Evolutionary conservation across 1,140 invertebrate genomes (phyloP), one percentile per base, ranked within the genome.

Genomic region (Drosophila funebris): DNA sequence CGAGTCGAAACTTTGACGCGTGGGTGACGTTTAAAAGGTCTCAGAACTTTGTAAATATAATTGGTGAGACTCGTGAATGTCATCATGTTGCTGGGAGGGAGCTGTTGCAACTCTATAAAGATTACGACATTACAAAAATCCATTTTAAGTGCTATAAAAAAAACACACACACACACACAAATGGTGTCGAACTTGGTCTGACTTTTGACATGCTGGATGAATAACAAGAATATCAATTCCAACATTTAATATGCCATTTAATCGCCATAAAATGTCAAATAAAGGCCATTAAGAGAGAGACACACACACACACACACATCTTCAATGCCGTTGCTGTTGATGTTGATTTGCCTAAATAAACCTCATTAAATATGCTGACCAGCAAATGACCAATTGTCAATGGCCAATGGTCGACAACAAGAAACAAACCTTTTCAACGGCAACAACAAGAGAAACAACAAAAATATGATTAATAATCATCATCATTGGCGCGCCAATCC

Each of bases 221-320:
- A 63, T 14, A 13, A 9, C 13, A 20, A 48, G 33, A 50, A 37
- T 60, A 31, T 67, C 52, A 16, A 13, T n/a, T 50, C 22, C 22
- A 33, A 44, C 48, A 27, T 57, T 88, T 88, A 82, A 61, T 69
- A 69, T 61, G 56, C 54, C 39, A 69, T 69, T 73, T 46, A 87
- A 82, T 69, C 82, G 36, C 78, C 62, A 87, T 85, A 72, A 87
- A 82, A 79, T 87, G 82, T 88, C 83, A 87, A 88, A 87, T 87
- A 88, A 78, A 72, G 44, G 41, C 68, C 73, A 68, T 67, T 67
- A 85, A 60, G 37, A 52, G 62, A 27, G 3, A 14, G 36, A 29
- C n/a, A 31, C 7, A 31, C 7, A 31, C 7, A 8, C 29, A n/a
- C n/a, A n/a, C n/a, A n/a, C 2, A n/a, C 11, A 3, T 9, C 20